Evolutionary conservation across 1,140 invertebrate genomes (phyloP), one percentile per base, ranked within the genome.

Genomic region (Telenomus remus): DNA sequence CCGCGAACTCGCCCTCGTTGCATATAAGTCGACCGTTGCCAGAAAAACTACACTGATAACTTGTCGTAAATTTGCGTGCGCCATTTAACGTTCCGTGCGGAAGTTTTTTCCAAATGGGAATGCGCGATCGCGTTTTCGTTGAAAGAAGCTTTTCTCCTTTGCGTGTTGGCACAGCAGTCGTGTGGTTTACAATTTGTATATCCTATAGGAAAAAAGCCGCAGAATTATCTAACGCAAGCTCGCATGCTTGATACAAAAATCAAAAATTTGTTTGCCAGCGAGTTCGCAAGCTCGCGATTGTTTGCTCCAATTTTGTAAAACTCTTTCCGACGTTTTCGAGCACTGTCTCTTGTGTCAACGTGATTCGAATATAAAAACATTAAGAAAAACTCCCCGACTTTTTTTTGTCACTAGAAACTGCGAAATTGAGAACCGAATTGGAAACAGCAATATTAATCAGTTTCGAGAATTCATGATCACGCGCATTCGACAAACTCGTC

Each of bases 401-500:
- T n/a, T n/a, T n/a, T 39, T 39, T 39, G 2, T n/a, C 37, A 11
- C 37, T n/a, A n/a, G 37, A 27, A 6, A 27, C 6, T 27, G 37
- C 37, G 9, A 39, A 39, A 39, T 39, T n/a, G 37, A n/a, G 9
- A 35, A 4, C 33, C 13, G 16, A 66, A 74, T 74, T 66, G 56
- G 66, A 66, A 55, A 27, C 43, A 61, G 19, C 19, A 27, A 66
- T 73, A 73, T 66, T 74, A 74, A 74, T 74, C 70, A 56, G 35
- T 37, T 61, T 66, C 61, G 61, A 49, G 47, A 10, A 9, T 13
- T 50, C 51, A 35, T 66, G 35, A 66, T 39, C 46, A 16, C 56
- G 12, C 61, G 66, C 65, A 66, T 74, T 74, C 61, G 61, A 66
- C 63, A 74, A 74, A 66, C 56, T 66, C 56, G 33, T 66, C 56